These are phyloP conservation scores for Myripristis jacobus DNA, from an alignment of 2,797 vertebrate genomes.

Conservation along the genomic window DNA sequence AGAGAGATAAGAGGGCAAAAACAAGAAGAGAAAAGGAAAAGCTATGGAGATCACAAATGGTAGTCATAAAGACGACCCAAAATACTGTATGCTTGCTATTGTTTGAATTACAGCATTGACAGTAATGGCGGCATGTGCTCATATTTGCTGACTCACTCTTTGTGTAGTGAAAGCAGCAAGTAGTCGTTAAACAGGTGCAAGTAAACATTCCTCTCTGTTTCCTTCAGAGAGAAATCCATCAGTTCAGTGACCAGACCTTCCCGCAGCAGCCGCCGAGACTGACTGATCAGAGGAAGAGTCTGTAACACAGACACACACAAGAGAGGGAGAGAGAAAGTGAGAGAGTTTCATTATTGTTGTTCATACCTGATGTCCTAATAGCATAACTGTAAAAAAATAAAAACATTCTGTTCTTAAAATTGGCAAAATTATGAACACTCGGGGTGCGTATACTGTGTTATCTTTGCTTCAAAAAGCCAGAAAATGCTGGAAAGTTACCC, in stretches of 20 bases:
- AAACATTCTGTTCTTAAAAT: no score
- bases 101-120: neutral
- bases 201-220: slow-evolving; percentile 88
- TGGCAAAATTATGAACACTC: no score
- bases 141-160: slow-evolving; percentile 88
- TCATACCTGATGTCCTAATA: no score
- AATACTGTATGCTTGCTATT: no score
- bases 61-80: neutral
- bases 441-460: no score
- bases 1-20: slow-evolving; percentile 16
- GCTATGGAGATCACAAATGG: neutral
- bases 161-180: slow-evolving; percentile 91
- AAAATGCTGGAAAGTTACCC: no score
- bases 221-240: slow-evolving; percentile 86
- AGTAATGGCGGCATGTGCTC: neutral
- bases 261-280: slow-evolving; percentile 92
- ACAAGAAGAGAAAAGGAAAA: neutral
- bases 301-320: slow-evolving; percentile 60
- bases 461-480: no score
- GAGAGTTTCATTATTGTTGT: neutral
- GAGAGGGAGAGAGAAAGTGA: neutral
- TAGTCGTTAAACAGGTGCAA: slow-evolving; percentile 97
- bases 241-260: slow-evolving; percentile 85
- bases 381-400: no score
- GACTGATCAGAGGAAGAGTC: slow-evolving; percentile 97